phyloP scores from a whole-genome alignment of 53 echinoderm and acorn worm species.

The Apostichopus leukothele region DNA sequence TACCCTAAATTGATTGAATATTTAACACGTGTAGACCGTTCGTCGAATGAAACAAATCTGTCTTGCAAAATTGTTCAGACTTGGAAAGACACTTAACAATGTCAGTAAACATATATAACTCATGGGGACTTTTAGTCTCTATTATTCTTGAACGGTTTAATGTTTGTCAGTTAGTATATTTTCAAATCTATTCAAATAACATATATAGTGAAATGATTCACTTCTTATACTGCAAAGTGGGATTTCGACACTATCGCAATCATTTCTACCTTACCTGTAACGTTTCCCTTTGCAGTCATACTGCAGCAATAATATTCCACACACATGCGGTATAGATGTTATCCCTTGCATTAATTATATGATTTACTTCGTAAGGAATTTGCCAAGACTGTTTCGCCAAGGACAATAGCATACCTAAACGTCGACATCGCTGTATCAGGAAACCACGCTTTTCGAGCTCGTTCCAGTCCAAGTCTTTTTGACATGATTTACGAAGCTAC shows the following conservation, averaged over 20 bases:
- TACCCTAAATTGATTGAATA: not conserved
- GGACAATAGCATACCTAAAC: slow-evolving; percentile 76
- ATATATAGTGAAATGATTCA: too few species aligned
- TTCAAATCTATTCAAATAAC: too few species aligned
- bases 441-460: slow-evolving; percentile 61
- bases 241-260: too few species aligned
- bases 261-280: too few species aligned
- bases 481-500: slow-evolving; percentile 57
- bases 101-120: too few species aligned
- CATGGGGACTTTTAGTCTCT: too few species aligned
- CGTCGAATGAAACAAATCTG: not conserved
- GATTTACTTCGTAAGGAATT: slow-evolving; percentile 58
- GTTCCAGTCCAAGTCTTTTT: slow-evolving; percentile 62
- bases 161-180: too few species aligned
- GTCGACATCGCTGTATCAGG: slow-evolving; percentile 72
- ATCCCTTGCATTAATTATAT: not conserved
- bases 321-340: not conserved
- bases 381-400: slow-evolving; percentile 67
- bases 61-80: not conserved
- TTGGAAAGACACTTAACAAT: too few species aligned
- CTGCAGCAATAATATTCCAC: not conserved
- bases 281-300: not conserved
- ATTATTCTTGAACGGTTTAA: too few species aligned
- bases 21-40: not conserved
- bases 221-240: too few species aligned